Conservation (phyloP, 2,113 vertebrate genomes). For the Choloepus hoffmanni region DNA sequence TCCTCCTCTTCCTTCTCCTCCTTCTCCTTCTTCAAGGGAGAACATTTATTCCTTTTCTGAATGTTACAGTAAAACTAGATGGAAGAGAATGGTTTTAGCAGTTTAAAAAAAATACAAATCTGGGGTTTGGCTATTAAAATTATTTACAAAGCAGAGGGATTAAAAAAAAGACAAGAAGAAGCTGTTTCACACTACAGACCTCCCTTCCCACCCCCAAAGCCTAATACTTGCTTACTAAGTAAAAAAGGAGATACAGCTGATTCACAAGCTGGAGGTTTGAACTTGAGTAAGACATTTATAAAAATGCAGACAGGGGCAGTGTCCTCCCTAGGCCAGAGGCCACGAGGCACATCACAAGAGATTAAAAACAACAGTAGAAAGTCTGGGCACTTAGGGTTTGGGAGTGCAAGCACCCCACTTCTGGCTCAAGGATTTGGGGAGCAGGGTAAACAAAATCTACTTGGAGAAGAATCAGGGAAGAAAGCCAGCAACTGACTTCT, state of each 20-base stretch:
- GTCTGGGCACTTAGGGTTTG: conserved; percentile 73
- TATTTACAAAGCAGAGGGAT: conserved; percentile 91
- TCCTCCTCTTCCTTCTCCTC: too few species aligned
- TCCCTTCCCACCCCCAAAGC: conserved; percentile 79
- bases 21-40: conserved; percentile 83
- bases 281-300: conserved; percentile 86
- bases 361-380: conserved; percentile 84
- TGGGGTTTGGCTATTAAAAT: conserved; percentile 92
- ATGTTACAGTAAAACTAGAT: conserved; percentile 96
- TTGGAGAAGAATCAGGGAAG: conserved; percentile 76
- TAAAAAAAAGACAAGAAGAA: conserved; percentile 87
- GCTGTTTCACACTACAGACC: conserved; percentile 88
- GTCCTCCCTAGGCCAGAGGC: conserved; percentile 80
- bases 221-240: conserved; percentile 83
- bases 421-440: conserved; percentile 80
- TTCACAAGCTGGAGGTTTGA: conserved; percentile 88
- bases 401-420: conserved; percentile 79
- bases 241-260: conserved; percentile 87
- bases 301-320: conserved; percentile 86
- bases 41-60: conserved; percentile 98
- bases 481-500: conserved; percentile 78
- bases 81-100: conserved; percentile 91
- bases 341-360: conserved; percentile 91
- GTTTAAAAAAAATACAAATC: conserved; percentile 99
- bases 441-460: conserved; percentile 75